These are phyloP conservation scores for Craterocephalus amniculus DNA, from an alignment of 2,797 vertebrate species.

Conservation along the genomic window DNA sequence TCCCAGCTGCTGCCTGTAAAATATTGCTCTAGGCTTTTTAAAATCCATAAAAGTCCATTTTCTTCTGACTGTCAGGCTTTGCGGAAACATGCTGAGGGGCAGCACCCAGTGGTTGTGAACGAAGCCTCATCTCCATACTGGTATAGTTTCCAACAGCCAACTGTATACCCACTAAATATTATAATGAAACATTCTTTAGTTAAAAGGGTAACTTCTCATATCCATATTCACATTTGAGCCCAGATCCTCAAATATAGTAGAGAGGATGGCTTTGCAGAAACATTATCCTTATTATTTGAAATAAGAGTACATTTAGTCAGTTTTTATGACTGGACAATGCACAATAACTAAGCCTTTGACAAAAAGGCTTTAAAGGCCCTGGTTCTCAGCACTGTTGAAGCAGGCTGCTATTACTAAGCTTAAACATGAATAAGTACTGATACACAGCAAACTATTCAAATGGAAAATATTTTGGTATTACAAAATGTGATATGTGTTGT, in stretches of 20 bases:
- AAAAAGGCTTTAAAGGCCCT: background rate
- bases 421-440: conserved; percentile 4
- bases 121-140: conserved; percentile 9
- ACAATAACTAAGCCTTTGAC: background rate
- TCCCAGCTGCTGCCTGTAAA: conserved; percentile 26
- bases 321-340: background rate
- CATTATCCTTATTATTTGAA: background rate
- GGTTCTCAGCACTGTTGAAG: background rate
- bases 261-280: background rate
- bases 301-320: background rate
- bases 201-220: conserved; percentile 15
- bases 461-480: conserved; percentile 2
- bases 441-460: conserved; percentile 11
- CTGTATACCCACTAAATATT: conserved; percentile 19
- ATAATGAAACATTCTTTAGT: conserved; percentile 9
- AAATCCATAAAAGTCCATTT: conserved; percentile 30
- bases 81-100: conserved; percentile 21
- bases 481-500: conserved; percentile 1
- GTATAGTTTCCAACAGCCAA: conserved; percentile 5
- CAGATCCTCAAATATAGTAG: background rate
- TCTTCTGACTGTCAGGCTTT: conserved; percentile 28
- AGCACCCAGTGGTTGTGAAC: conserved; percentile 23
- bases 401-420: background rate
- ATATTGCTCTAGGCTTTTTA: conserved; percentile 28
- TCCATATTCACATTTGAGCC: background rate